Base-by-base conservation (phyloP, 2,113 vertebrate species). In the Trinectes maculatus region DNA sequence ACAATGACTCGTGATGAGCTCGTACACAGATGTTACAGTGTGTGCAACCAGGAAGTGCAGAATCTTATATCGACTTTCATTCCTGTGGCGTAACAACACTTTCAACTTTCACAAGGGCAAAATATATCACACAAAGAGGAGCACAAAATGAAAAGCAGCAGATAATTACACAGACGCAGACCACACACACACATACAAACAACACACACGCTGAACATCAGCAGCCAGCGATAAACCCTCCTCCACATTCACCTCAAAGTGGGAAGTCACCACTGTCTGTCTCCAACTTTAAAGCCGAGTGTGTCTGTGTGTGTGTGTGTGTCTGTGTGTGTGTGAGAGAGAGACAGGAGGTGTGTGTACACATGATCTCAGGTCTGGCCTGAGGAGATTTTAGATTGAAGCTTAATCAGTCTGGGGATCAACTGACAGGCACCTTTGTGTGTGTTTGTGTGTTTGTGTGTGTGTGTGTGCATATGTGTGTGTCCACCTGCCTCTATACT, bases 321-420 rank as follows among this genome's bases (percentile, higher is more conserved):
- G 64, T 8, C 31, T 29, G 46, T 39, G 62, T 36, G 61, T 21
- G 63, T 28, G 54, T 29, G 61, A 46, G 62, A 46, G 55, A 54
- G 51, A 21, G 31, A 34, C 21, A 12, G 62, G 52, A 54, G 43
- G 59, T 39, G 28, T 57, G 58, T 34, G 25, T 42, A 21, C 1
- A 21, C 26, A 55, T 74, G 83, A 80, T 87, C 69, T 69, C 49
- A 74, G 70, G 76, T 60, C 75, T 66, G 74, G 80, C 84, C 82
- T 68, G 85, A 81, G 81, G 85, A 84, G 87, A 87, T 83, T 89
- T 85, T 76, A 67, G 88, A 88, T 89, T 85, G 81, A 74, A 85
- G 81, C 66, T 59, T 87, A 84, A 89, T 91, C 89, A 89, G 86
- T 89, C 86, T 80, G 74, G 85, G 86, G 89, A 89, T 89, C 87